Evolutionary conservation across 2,113 vertebrate genomes (phyloP), one percentile per base, ranked within the genome.

Genomic region (Zapornia atra): DNA sequence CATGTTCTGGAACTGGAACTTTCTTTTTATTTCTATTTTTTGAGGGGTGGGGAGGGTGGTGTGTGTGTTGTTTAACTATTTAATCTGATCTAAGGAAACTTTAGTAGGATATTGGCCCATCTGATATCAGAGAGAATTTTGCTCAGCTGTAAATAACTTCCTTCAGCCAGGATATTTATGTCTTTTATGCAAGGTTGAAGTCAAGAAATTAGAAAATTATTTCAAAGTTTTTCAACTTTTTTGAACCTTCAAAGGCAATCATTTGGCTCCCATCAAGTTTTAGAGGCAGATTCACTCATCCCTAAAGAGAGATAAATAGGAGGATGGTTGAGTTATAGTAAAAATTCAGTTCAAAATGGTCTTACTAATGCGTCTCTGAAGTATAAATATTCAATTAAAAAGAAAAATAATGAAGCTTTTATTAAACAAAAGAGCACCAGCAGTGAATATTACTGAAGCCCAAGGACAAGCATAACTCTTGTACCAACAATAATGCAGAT

Each of bases 331-430:
- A 91, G 48, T 80, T 69, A 29, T 1, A 94, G 79, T 34, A 87
- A 94, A 96, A 96, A 91, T 26, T 79, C 13, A 24, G 69, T 70
- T 70, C 68, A 75, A 93, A 92, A 93, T 90, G 38, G 61, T 48
- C 38, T 94, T 88, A 12, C 48, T 90, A 91, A 86, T 89, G 86
- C 59, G 92, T 42, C 63, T 94, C 72, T 85, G 82, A 97, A 91
- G 72, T 90, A 82, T 90, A 96, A 92, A 88, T 95, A 91, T 90
- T 94, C 97, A 94, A 92, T 92, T 94, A 96, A 93, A 94, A 80
- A 63, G 83, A 91, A 94, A 97, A 97, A 97, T 94, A 96, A 96
- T 88, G 72, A 96, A 95, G 78, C 57, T 91, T 93, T 94, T 95
- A 95, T 96, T 91, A 93, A 94, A 96, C 81, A 97, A 89, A 92